These are phyloP conservation scores for Prietella phreatophila DNA, from an alignment of 2,113 vertebrate genomes.

Conservation along the genomic window DNA sequence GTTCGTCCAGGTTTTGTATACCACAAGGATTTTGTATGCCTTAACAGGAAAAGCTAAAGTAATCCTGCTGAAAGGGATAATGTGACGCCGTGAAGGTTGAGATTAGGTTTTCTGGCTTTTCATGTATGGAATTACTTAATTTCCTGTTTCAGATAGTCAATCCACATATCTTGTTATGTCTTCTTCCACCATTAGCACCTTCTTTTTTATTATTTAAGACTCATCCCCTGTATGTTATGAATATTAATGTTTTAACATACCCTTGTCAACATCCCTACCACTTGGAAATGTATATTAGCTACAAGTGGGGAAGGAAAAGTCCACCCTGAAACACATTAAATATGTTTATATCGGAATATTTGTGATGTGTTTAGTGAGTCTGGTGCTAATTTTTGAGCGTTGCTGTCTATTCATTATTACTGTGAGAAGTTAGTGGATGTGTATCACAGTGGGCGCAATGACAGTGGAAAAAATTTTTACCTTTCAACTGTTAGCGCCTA, in stretches of 20 bases:
- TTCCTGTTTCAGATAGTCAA: background rate
- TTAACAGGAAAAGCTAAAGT: slow-evolving; percentile 30
- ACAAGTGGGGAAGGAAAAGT: background rate
- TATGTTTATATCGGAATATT: background rate
- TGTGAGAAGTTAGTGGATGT: background rate
- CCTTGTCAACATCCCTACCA: background rate
- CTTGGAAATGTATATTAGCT: background rate
- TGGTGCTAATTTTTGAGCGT: background rate
- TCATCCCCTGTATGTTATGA: background rate
- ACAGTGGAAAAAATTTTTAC: background rate
- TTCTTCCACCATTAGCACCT: slow-evolving; percentile 17
- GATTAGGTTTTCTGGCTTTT: slow-evolving; percentile 29
- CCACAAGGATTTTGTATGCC: slow-evolving; percentile 16
- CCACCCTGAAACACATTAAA: background rate
- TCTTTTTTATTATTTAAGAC: background rate
- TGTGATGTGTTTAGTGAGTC: background rate
- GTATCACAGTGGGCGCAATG: background rate
- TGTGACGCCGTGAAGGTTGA: slow-evolving; percentile 57
- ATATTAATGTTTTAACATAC: slow-evolving; percentile 3
- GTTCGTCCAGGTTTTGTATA: slow-evolving; percentile 22
- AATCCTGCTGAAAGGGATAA: slow-evolving; percentile 41
- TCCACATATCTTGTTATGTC: slow-evolving; percentile 1
- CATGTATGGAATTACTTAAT: background rate
- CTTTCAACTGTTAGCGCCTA: background rate
- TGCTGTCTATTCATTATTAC: background rate